Base-by-base conservation (phyloP, 2,797 vertebrate genomes). In the Myoxocephalus aenaeus region DNA sequence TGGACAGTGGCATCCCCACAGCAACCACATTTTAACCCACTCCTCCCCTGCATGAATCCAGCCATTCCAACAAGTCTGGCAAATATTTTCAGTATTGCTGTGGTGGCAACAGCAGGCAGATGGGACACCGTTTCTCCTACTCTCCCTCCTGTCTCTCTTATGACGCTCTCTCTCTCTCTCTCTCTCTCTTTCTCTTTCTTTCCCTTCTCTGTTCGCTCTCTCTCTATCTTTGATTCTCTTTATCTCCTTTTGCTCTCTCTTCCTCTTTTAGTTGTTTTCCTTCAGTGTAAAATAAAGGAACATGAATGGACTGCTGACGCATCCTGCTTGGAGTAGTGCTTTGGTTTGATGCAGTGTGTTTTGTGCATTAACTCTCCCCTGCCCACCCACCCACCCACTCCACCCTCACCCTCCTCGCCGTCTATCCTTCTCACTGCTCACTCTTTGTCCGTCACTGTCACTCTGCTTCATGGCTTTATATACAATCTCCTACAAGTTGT, bases 261-360 rank as follows among this genome's bases (percentile, higher is more conserved):
- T 48, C 18, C 32, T 93, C 92, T 92, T 93, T 91, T 95, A 57
- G 5, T 62, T 46, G n/a, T 62, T 53, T 94, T 70, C 94, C 96
- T 96, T 96, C 95, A 94, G 92, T 94, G 88, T 86, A 92, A 89
- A 84, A 95, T 50, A 78, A 61, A 79, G 80, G 79, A 87, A 94
- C 95, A 96, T 96, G 96, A 94, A 95, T 95, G 95, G 93, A 96
- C 93, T 95, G 95, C 96, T 97, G 96, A 96, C 96, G 95, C 96
- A 96, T 96, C 92, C 92, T 88, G 91, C 93, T 94, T 86, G 82
- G 93, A 95, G 95, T 94, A 91, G 92, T 95, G 95, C 94, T 94
- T 95, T 93, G 92, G 94, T 95, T 95, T 96, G 96, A 96, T 97
- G 96, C 96, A 94, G 94, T 94, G 93, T 94, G 83, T 94, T 96